Evolutionary conservation across 2,113 vertebrate genomes (phyloP), one percentile per base, ranked within the genome.

Genomic region (Sinosuthora webbiana): DNA sequence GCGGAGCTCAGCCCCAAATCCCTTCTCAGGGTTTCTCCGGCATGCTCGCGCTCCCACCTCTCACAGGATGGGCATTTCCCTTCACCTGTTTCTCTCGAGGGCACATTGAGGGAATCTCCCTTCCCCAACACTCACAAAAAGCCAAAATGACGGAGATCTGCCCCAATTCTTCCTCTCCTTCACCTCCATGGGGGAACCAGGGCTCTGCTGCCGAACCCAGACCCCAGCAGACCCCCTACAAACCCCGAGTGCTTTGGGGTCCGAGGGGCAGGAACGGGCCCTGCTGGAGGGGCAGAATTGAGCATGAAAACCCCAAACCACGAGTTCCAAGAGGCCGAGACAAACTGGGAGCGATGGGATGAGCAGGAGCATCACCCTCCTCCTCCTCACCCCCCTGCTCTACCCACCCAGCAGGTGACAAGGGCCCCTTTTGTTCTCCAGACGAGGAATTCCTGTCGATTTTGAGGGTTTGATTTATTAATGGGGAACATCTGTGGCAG

Each of bases 41-140:
- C 39, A 3, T 0, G 0, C 33, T 71, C 1, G 0, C 2, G 1
- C 22, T 42, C 44, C 41, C 44, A 24, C 11, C 17, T 22, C 60
- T 30, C 10, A 1, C 10, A 2, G 68, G 41, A 35, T 0, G 28
- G 77, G 27, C 1, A 3, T 47, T 64, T 77, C 49, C 59, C 63
- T 59, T 22, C 11, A 24, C 31, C 14, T 8, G 5, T 14, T 74
- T 45, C 35, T 35, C 65, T 79, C 1, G 0, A 23, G 27, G 87
- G 18, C 1, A 0, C 59, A 11, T 0, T 4, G 33, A 42, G 14
- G 19, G 24, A 53, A 19, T 30, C 24, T 64, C 31, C 50, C 42
- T 11, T 33, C 14, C 18, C 23, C 53, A 20, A 8, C 4, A 37
- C 0, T 5, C 15, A 41, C 42, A 60, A 20, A 39, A 42, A 25